Evolutionary conservation across 2,797 vertebrate species (phyloP).

Genomic region (Rhinichthys osculus): DNA sequence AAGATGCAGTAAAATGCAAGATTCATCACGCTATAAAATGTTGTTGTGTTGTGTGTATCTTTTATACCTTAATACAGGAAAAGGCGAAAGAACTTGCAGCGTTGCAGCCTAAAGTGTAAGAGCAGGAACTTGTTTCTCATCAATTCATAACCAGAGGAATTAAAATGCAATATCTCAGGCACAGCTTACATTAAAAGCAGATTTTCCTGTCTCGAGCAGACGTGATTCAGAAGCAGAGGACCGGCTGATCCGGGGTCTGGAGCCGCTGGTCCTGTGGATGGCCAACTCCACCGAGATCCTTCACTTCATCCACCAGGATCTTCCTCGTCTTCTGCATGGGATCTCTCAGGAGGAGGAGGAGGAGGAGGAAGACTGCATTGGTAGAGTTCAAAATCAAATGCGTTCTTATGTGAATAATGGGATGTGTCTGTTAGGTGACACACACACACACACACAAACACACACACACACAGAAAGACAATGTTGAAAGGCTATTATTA

Average conservation of each 20-base stretch:
- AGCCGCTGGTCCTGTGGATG: constrained; percentile 82
- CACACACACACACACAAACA: too few relatives aligned
- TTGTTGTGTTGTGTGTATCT: not conserved
- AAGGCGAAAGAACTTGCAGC: constrained; percentile 76
- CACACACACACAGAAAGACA: too few relatives aligned
- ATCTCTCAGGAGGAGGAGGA: constrained; percentile 63
- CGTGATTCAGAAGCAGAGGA: constrained; percentile 54
- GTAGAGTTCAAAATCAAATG: constrained; percentile 55
- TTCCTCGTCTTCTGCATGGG: constrained; percentile 77
- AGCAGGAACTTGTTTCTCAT: not conserved
- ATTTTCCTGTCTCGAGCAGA: constrained; percentile 26
- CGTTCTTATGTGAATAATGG: not conserved
- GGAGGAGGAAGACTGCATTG: constrained; percentile 62
- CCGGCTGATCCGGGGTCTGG: constrained; percentile 70
- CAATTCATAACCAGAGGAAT: constrained; percentile 13
- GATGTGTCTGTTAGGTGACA: too few relatives aligned
- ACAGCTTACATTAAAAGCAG: constrained; percentile 1
- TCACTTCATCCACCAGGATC: constrained; percentile 80
- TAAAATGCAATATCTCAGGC: not conserved
- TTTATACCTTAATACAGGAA: constrained; percentile 69
- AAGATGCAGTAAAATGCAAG: not conserved
- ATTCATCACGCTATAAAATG: too few relatives aligned
- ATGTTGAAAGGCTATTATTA: too few relatives aligned
- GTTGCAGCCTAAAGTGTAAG: constrained; percentile 77
- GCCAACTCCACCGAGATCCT: constrained; percentile 82